Evolutionary conservation across 2,113 vertebrate genomes (phyloP), one percentile per base, ranked within the genome.

Genomic region (Agapornis roseicollis): DNA sequence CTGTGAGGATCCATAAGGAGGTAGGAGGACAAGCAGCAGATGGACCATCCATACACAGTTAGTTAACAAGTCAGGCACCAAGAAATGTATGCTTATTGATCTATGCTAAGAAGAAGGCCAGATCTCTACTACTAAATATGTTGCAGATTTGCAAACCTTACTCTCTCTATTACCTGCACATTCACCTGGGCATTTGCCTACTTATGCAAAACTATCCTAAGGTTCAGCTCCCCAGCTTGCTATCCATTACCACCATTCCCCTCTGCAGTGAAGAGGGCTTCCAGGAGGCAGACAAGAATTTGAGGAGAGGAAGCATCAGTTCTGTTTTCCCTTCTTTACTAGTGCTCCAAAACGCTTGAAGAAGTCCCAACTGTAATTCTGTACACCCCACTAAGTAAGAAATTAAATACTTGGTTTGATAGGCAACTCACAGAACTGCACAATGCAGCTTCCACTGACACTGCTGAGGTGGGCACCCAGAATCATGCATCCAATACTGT

Each of bases 401-500:
- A 55, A 55, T 17, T 58, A 46, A 94, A 35, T 33, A 77, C 16
- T 47, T 7, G 6, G 22, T 49, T 73, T 70, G 47, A 77, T 5
- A 3, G 14, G 33, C 44, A 74, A 73, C 41, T 50, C 7, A 4
- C 24, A 79, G 10, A 77, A 37, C 17, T 6, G 52, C 29, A 53
- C 20, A 17, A 25, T 5, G n/a, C 28, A 58, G 64, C 53, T 69
- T 79, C 66, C 55, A 46, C 11, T 22, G 71, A 52, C 6, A 9
- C 17, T 39, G 41, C 42, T 1, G 5, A 46, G 17, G 41, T 0
- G 0, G 42, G 18, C 49, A 78, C 17, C 11, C 24, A 7, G 52
- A 82, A 73, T 7, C 2, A 1, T 17, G 35, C 9, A 39, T 35
- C 16, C 47, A 37, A 3, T n/a, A 9, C 10, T 24, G 29, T 13